Percentiles rank a stretch among this genome's conserved stretches.
Evolutionary conservation across 2,113 vertebrate species (phyloP).

Genomic region (Pelmatolapia mariae): DNA sequence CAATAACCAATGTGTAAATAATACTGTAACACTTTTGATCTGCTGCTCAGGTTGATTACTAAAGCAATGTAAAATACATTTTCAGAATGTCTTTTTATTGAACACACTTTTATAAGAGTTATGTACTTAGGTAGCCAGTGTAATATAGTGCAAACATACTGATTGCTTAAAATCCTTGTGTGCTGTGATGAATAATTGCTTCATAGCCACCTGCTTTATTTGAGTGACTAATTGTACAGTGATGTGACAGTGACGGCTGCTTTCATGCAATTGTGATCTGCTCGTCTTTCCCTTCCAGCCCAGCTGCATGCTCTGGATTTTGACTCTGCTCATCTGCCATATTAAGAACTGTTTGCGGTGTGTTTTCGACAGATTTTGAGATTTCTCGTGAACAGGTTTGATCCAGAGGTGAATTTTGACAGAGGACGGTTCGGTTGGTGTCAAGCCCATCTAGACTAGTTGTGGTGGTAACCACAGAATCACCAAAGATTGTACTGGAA

Average conservation of each 20-base stretch:
- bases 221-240: not conserved
- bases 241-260: not conserved
- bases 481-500: conserved; percentile 57
- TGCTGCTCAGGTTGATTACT: not conserved
- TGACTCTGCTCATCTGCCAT: not conserved
- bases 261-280: not conserved
- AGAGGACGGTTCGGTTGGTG: conserved; percentile 64
- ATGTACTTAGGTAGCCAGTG: not conserved
- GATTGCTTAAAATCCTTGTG: not conserved
- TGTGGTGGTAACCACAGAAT: conserved; percentile 23
- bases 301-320: not conserved
- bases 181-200: not conserved
- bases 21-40: not conserved
- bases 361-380: not conserved
- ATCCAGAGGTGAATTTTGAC: conserved; percentile 72
- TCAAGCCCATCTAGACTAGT: not conserved
- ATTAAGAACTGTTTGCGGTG: not conserved
- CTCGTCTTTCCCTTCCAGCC: not conserved
- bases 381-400: conserved; percentile 66
- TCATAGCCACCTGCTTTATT: not conserved
- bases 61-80: not conserved
- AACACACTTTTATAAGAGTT: not conserved
- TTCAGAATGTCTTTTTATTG: not conserved
- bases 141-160: not conserved
- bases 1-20: not conserved